Evolutionary conservation across 1,140 invertebrate species (phyloP).

Genomic region (Sycophila sp.): DNA sequence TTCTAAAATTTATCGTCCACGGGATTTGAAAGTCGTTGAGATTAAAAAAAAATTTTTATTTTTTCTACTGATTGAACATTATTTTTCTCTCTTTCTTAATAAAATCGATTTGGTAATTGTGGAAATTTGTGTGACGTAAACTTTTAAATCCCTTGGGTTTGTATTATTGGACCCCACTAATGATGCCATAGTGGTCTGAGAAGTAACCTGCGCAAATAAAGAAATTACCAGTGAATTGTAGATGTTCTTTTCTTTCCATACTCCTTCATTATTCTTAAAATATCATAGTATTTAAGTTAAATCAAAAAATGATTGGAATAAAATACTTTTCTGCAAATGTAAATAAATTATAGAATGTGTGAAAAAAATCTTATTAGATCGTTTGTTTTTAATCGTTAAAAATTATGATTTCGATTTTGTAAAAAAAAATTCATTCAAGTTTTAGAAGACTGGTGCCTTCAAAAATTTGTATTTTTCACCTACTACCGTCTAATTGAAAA

Average conservation of each 20-base stretch:
- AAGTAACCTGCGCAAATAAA: constrained; percentile 53
- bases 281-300: too few species aligned
- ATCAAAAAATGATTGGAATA: too few species aligned
- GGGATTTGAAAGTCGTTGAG: constrained; percentile 9
- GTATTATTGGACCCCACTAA: constrained; percentile 50
- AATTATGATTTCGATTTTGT: too few species aligned
- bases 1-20: background rate
- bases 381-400: too few species aligned
- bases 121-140: background rate
- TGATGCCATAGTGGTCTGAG: constrained; percentile 53
- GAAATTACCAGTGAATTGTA: constrained; percentile 29
- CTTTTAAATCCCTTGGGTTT: constrained; percentile 35
- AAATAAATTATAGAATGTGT: too few species aligned
- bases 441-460: background rate
- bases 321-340: too few species aligned
- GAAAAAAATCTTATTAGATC: too few species aligned
- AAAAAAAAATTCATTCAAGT: too few species aligned
- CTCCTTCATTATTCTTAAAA: constrained; percentile 4
- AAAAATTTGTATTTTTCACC: background rate
- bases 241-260: background rate
- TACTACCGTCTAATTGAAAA: too few species aligned
- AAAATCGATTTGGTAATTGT: background rate
- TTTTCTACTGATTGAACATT: background rate
- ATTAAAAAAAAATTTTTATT: background rate
- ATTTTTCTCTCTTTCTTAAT: background rate